Conservation (phyloP, 2,113 vertebrate species). For the Macrotis lagotis region DNA sequence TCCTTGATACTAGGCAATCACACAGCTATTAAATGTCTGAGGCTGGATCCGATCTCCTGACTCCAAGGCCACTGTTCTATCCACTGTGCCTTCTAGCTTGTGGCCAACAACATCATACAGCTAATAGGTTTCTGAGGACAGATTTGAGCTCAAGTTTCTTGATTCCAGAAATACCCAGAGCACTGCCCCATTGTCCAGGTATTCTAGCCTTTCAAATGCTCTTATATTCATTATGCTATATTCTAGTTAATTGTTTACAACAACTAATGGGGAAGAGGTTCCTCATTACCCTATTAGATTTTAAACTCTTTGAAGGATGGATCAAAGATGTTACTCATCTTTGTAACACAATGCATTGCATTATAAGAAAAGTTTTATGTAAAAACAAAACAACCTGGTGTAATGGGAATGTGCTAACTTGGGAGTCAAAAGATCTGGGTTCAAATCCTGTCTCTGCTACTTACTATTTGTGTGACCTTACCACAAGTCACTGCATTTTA, state of each 20-base stretch:
- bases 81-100: too few relatives aligned
- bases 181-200: accelerated
- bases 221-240: background rate
- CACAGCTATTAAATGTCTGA: too few relatives aligned
- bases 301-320: background rate
- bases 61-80: too few relatives aligned
- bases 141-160: background rate
- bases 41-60: too few relatives aligned
- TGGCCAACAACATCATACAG: too few relatives aligned
- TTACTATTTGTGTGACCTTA: background rate
- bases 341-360: background rate
- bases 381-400: background rate
- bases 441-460: background rate
- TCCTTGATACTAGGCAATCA: too few relatives aligned
- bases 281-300: too few relatives aligned
- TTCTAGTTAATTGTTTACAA: background rate
- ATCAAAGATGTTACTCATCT: background rate
- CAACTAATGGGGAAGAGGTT: background rate
- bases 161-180: background rate
- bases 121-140: background rate
- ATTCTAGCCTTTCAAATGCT: background rate
- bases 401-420: background rate
- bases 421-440: background rate
- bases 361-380: background rate
- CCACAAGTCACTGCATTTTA: background rate